These are phyloP conservation scores for Climacteris rufus DNA, from an alignment of 2,113 vertebrate genomes.

Conservation along the genomic window DNA sequence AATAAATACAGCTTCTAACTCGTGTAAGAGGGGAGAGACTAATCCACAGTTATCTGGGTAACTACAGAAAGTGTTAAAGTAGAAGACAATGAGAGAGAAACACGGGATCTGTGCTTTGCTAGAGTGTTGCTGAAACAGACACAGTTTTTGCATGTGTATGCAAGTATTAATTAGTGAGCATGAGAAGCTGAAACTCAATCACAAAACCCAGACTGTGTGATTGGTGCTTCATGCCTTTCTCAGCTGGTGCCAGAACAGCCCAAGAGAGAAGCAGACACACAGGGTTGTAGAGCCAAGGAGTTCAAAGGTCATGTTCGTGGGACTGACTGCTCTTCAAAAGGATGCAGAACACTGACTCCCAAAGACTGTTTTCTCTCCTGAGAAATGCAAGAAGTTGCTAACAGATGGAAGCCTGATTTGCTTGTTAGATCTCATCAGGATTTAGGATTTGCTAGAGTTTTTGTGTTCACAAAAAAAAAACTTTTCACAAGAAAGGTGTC, in stretches of 20 bases:
- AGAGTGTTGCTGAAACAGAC: background rate
- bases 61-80: background rate
- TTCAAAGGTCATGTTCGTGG: background rate
- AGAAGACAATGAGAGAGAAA: background rate
- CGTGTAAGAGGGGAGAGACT: background rate
- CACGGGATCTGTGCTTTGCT: background rate
- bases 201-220: background rate
- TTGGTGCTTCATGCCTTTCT: background rate
- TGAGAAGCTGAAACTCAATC: background rate
- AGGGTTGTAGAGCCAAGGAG: background rate
- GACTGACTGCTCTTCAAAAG: background rate
- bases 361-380: background rate
- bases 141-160: background rate
- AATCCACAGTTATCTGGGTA: background rate
- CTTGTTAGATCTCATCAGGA: background rate
- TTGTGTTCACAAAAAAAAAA: background rate
- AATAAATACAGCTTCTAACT: background rate
- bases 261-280: background rate
- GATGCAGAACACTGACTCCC: background rate
- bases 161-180: background rate
- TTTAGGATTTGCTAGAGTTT: background rate
- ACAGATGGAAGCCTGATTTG: background rate
- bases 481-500: background rate
- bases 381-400: background rate
- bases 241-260: background rate